phyloP scores from a whole-genome alignment of 2,888 invertebrate species.

The Matsumyia berberina region DNA sequence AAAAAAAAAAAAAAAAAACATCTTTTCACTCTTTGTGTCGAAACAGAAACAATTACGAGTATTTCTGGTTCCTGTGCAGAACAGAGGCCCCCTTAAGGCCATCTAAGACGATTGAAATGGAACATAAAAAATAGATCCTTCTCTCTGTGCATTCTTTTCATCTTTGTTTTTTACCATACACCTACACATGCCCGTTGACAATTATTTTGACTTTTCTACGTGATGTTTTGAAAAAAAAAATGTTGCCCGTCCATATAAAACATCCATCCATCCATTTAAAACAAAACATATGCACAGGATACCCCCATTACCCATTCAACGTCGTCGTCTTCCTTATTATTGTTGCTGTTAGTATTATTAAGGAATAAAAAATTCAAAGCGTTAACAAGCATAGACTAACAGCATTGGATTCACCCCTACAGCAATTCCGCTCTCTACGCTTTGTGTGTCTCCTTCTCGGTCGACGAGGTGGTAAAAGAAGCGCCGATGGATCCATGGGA shows the following conservation, averaged over 20 bases:
- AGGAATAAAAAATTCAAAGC: constrained; percentile 52
- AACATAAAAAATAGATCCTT: constrained; percentile 56
- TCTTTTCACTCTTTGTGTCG: constrained; percentile 49
- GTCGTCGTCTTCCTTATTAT: constrained; percentile 39
- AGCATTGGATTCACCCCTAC: constrained; percentile 29
- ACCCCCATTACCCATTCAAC: constrained; percentile 25
- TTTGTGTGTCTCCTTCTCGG: constrained; percentile 3
- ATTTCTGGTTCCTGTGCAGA: constrained; percentile 69
- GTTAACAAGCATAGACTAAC: constrained; percentile 41
- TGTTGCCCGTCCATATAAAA: constrained; percentile 1
- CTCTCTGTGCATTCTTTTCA: constrained; percentile 41
- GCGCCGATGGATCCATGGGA: neutral
- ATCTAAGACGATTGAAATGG: constrained; percentile 69
- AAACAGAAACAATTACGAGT: constrained; percentile 75
- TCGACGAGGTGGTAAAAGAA: constrained; percentile 13
- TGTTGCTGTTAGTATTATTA: constrained; percentile 43
- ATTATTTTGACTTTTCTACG: constrained; percentile 68
- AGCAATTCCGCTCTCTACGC: constrained; percentile 45
- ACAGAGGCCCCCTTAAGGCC: constrained; percentile 43
- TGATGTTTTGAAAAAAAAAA: constrained; percentile 41
- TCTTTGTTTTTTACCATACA: constrained; percentile 52
- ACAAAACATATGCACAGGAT: constrained; percentile 14
- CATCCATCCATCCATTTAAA: constrained; percentile 10
- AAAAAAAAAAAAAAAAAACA: constrained; percentile 16
- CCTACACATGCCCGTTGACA: constrained; percentile 38